Base-by-base conservation (phyloP, 1,140 invertebrate species). In the Aphidius ervi region DNA sequence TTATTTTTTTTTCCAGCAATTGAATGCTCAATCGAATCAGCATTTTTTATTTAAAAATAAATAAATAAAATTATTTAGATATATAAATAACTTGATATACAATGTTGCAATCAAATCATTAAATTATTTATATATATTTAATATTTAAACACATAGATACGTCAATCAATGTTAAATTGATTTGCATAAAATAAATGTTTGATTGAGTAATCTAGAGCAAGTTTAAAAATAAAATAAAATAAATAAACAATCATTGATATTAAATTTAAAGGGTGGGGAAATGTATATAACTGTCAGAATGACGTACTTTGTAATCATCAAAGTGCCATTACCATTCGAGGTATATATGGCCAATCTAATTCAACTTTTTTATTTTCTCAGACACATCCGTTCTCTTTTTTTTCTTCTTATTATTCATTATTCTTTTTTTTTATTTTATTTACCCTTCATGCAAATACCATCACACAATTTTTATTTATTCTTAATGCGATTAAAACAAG, bases 231-330 rank as follows among this genome's bases (percentile, higher is more conserved):
- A 31, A 31, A 31, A 31, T 31, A 16, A 16, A 16, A 61, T 68
- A 73, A 74, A 77, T 79, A 16, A 16, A 16, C 16, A 16, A 16
- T 16, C 16, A 79, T 78, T 79, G 77, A 78, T 79, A 79, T 79
- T 78, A 79, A 31, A 31, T 31, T 31, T 31, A 31, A 31, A 31
- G 16, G 16, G 16, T 16, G 16, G 16, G 16, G 16, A 16, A 16
- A 16, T 16, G 16, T 16, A 16, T 16, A 16, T 16, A 16, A 1
- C 23, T 31, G 23, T 31, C 23, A 31, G 23, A 31, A 70, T 48
- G 74, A 66, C 71, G 71, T 72, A 73, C 76, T 78, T 79, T 79
- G 75, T 78, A 78, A 78, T 79, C 77, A 78, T 79, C 77, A 78
- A 70, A 68, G 65, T 60, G 68, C 74, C 67, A 78, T 79, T 77